Conservation (phyloP, 2,113 vertebrate species). For the Numenius arquata region DNA sequence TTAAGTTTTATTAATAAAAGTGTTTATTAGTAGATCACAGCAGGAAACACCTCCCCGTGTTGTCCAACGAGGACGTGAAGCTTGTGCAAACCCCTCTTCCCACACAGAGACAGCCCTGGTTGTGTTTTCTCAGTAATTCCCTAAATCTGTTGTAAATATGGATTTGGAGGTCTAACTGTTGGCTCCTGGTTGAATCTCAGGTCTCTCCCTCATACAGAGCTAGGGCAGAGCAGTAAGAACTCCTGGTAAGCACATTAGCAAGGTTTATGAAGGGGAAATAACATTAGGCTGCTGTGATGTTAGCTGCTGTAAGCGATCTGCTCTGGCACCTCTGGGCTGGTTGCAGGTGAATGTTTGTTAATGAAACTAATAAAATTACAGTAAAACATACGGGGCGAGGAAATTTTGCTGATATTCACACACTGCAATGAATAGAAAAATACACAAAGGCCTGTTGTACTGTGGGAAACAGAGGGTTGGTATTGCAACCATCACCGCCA, state of each 20-base stretch:
- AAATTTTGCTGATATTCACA: not conserved
- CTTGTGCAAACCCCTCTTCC: not conserved
- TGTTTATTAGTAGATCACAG: not conserved
- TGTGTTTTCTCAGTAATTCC: not conserved
- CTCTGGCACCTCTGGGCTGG: not conserved
- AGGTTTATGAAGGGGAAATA: not conserved
- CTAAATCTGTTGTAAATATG: not conserved
- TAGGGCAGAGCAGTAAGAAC: not conserved
- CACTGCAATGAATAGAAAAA: not conserved
- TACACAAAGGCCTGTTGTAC: not conserved
- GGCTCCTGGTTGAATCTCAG: not conserved
- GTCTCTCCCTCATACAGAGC: not conserved
- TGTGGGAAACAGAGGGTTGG: not conserved
- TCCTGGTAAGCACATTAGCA: not conserved
- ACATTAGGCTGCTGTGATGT: not conserved
- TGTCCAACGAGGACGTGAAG: rapidly evolving
- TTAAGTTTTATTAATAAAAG: not conserved
- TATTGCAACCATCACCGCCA: not conserved
- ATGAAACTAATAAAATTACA: not conserved
- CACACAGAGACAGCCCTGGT: not conserved
- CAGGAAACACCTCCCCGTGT: rapidly evolving
- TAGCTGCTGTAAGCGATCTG: not conserved
- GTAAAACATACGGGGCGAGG: not conserved
- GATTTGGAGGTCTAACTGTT: not conserved
- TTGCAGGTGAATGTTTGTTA: not conserved